phyloP scores from a whole-genome alignment of 2,113 vertebrate genomes.

The Camelus bactrianus region DNA sequence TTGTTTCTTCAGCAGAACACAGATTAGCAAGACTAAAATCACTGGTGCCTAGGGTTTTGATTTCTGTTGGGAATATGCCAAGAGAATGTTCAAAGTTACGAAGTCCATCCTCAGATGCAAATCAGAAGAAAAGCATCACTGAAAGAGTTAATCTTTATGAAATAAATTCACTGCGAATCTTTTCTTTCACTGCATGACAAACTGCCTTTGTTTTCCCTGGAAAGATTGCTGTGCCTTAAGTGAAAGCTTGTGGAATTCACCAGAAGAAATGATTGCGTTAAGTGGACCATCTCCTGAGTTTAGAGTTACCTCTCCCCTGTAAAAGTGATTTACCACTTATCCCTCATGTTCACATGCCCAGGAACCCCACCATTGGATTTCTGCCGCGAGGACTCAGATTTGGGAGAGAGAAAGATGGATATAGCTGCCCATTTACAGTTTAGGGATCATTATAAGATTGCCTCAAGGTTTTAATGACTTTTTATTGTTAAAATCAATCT shows the following conservation, averaged over 20 bases:
- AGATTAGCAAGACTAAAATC: conserved; percentile 48
- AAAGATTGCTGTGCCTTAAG: background rate
- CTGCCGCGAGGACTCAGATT: background rate
- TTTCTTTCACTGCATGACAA: background rate
- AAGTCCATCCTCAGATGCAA: conserved; percentile 2
- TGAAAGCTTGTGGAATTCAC: background rate
- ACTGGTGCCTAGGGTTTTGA: background rate
- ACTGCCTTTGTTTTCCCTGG: conserved; percentile 20
- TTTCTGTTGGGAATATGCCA: background rate
- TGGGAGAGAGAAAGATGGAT: background rate
- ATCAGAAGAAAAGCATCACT: background rate
- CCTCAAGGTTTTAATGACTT: conserved; percentile 21
- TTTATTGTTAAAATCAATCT: conserved; percentile 35
- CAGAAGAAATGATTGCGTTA: background rate
- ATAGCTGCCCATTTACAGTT: background rate
- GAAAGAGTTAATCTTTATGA: background rate
- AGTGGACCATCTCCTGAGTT: conserved; percentile 15
- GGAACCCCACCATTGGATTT: background rate
- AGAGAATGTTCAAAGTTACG: background rate
- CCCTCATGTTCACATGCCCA: background rate
- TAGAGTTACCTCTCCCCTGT: background rate
- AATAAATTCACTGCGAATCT: background rate
- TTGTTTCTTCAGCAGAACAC: conserved; percentile 21
- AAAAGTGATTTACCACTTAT: background rate
- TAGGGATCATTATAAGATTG: conserved; percentile 39